Percentiles rank a stretch among this genome's conserved stretches.
Conservation (phyloP, 1,140 invertebrate species). For the Drosophila pseudoobscura region DNA sequence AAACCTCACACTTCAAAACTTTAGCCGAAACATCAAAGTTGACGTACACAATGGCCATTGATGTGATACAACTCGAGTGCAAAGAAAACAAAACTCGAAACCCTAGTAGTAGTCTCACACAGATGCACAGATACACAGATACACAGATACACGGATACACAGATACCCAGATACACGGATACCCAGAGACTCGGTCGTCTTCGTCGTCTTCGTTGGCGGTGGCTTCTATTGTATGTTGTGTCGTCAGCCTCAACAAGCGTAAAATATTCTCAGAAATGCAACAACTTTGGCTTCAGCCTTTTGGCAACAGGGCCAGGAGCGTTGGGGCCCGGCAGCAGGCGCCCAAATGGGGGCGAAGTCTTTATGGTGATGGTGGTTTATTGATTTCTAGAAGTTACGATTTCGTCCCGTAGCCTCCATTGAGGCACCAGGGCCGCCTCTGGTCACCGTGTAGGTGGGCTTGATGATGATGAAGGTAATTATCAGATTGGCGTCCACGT, state of each 20-base stretch:
- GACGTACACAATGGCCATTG: constrained; percentile 81
- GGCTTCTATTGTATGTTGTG: constrained; percentile 57
- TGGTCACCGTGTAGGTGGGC: constrained; percentile 71
- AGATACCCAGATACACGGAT: background rate
- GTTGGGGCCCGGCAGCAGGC: background rate
- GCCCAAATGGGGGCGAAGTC: constrained; percentile 28
- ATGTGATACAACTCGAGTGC: constrained; percentile 81
- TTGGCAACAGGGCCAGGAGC: constrained; percentile 62
- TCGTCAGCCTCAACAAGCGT: constrained; percentile 78
- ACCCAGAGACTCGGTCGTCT: constrained; percentile 22
- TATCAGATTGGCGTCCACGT: constrained; percentile 98
- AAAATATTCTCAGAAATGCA: constrained; percentile 80
- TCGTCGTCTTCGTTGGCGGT: constrained; percentile 61
- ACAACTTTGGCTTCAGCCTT: constrained; percentile 70
- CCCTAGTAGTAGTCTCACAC: constrained; percentile 44
- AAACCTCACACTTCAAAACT: constrained; percentile 82
- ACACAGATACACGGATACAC: background rate
- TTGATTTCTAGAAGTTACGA: background rate
- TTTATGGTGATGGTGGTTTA: no score
- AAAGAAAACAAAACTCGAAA: constrained; percentile 81
- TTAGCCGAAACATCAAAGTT: constrained; percentile 82
- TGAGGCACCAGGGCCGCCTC: no score
- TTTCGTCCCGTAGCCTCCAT: background rate
- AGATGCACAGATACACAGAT: background rate
- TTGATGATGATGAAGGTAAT: constrained; percentile 90